Percentiles rank a stretch among this genome's conserved stretches.
Conservation (phyloP, 2,113 vertebrate genomes). For the Cochlearius cochlearius region DNA sequence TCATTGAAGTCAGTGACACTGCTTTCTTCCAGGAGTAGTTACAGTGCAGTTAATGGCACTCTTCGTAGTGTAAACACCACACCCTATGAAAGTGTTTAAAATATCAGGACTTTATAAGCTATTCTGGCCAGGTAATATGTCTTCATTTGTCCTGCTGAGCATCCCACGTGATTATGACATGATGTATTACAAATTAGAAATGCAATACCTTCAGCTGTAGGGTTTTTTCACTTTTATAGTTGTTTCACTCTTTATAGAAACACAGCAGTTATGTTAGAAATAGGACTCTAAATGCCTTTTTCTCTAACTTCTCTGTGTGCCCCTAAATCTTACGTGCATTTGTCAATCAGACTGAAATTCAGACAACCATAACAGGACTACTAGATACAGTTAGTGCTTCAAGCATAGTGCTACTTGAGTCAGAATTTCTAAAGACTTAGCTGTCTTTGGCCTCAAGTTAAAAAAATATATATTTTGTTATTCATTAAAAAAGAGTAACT, state of each 20-base stretch:
- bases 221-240: background rate
- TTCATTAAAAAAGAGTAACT: background rate
- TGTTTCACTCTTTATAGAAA: background rate
- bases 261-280: background rate
- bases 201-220: background rate
- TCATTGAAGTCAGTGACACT: conserved; percentile 35
- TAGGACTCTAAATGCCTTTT: background rate
- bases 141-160: conserved; percentile 37
- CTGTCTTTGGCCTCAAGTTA: background rate
- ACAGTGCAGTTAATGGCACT: conserved; percentile 19
- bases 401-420: background rate
- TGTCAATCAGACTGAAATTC: background rate
- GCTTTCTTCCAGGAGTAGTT: conserved; percentile 38
- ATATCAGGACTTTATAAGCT: conserved; percentile 48
- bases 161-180: conserved; percentile 4
- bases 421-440: background rate
- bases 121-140: conserved; percentile 18
- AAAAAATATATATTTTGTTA: background rate
- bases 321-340: background rate
- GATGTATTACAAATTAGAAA: conserved; percentile 24
- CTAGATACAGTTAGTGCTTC: background rate
- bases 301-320: background rate
- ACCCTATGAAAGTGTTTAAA: conserved; percentile 45
- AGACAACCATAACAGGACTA: background rate
- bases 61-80: conserved; percentile 20